phyloP scores from a whole-genome alignment of 2,888 invertebrate genomes.

The Cheiracanthium punctorium region DNA sequence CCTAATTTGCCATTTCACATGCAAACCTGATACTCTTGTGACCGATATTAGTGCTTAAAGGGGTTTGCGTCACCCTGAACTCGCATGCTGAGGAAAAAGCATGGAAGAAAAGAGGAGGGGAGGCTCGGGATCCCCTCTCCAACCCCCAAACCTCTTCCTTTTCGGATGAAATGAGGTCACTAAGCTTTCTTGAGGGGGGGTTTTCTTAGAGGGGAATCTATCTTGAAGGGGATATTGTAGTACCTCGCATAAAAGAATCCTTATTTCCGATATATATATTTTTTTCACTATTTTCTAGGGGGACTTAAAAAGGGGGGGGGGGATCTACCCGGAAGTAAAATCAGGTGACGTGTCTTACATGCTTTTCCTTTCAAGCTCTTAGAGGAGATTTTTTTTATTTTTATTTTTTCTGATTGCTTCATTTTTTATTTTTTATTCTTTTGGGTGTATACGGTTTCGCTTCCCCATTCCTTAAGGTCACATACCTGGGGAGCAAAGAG shows the following conservation, averaged over 20 bases:
- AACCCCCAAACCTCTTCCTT: not conserved
- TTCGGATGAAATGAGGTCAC: conserved; percentile 44
- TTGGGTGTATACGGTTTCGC: conserved; percentile 12
- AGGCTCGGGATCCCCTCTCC: no score
- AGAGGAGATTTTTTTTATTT: not conserved
- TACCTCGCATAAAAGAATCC: not conserved
- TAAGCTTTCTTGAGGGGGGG: conserved; percentile 39
- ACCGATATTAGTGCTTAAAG: conserved; percentile 50
- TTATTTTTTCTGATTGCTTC: not conserved
- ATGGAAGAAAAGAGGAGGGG: no score
- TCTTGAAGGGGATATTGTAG: not conserved
- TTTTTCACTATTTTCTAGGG: conserved; percentile 20
- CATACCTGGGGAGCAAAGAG: conserved; percentile 47
- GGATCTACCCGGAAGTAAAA: conserved; percentile 44
- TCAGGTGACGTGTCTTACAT: conserved; percentile 58
- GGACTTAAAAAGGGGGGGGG: not conserved
- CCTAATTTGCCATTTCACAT: not conserved
- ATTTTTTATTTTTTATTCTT: conserved; percentile 6
- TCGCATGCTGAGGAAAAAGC: no score
- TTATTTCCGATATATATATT: not conserved
- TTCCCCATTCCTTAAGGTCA: conserved; percentile 63
- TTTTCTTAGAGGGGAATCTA: no score
- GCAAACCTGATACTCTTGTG: conserved; percentile 46
- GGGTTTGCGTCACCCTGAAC: conserved; percentile 60
- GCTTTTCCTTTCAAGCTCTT: conserved; percentile 54